Evolutionary conservation across 2,888 invertebrate species (phyloP).

Genomic region (Heteropelma amictum): DNA sequence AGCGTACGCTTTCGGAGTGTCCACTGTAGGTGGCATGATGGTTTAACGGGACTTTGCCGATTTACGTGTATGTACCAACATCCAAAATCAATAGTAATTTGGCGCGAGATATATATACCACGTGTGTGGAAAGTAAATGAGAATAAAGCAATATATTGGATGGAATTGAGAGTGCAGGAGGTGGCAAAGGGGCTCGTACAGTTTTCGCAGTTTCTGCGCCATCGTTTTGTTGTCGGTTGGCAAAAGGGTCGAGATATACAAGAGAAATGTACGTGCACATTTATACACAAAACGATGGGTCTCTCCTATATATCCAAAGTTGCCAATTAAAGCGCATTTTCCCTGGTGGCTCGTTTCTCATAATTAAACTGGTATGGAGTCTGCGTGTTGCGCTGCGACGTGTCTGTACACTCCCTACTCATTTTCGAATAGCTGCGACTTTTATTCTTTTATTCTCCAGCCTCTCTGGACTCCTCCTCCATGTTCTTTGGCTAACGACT

Average conservation of each 20-base stretch:
- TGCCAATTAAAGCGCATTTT: constrained; percentile 57
- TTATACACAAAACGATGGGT: constrained; percentile 29
- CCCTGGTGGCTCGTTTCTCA: constrained; percentile 59
- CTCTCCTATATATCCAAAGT: constrained; percentile 55
- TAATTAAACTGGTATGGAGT: constrained; percentile 57
- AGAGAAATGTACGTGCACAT: constrained; percentile 18
- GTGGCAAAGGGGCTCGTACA: neutral
- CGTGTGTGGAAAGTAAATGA: constrained; percentile 20
- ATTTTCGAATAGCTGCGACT: constrained; percentile 53
- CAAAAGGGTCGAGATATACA: constrained; percentile 35
- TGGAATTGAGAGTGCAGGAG: constrained; percentile 18
- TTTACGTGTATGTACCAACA: constrained; percentile 32
- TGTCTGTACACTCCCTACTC: constrained; percentile 45
- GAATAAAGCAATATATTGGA: too few species aligned
- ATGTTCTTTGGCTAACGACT: constrained; percentile 50
- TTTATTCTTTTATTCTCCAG: constrained; percentile 2
- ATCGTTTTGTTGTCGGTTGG: constrained; percentile 46
- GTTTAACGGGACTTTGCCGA: constrained; percentile 15
- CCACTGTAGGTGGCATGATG: constrained; percentile 24
- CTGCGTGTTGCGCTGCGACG: constrained; percentile 37
- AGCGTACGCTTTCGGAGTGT: neutral
- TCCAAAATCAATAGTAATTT: constrained; percentile 50
- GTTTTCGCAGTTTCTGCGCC: constrained; percentile 40
- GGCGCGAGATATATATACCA: constrained; percentile 7
- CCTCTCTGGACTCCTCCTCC: neutral